These are phyloP conservation scores for Rhagonycha fulva DNA, from an alignment of 2,888 invertebrate genomes.

Conservation along the genomic window DNA sequence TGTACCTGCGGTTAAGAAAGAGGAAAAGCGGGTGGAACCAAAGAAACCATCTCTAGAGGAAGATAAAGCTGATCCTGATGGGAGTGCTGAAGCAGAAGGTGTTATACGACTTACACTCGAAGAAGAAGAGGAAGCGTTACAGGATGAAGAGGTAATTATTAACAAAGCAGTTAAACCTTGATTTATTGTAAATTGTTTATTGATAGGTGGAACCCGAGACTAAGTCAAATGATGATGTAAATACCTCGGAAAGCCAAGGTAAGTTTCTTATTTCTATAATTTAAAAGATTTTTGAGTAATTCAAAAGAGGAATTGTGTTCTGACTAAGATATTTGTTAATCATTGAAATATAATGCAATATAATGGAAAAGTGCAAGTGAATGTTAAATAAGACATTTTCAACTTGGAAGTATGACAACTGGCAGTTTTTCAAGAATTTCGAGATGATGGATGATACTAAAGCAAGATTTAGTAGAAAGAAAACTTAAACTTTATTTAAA, in stretches of 20 bases:
- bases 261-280: not conserved
- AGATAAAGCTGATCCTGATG: not conserved
- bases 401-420: not conserved
- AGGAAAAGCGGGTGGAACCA: not conserved
- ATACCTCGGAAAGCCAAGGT: constrained; percentile 5
- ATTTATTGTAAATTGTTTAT: not conserved
- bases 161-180: not conserved
- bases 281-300: not conserved
- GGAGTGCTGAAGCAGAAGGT: not conserved
- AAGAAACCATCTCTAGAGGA: not conserved
- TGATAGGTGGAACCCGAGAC: not conserved
- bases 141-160: constrained; percentile 43
- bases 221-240: not conserved
- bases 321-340: constrained; percentile 10
- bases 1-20: not conserved
- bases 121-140: constrained; percentile 46
- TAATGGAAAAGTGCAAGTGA: not conserved
- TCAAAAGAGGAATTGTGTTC: not conserved
- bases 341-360: constrained; percentile 13
- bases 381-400: not conserved
- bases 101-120: constrained; percentile 46
- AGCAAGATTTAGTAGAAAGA: not conserved
- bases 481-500: not conserved
- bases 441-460: not conserved
- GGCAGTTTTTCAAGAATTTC: not conserved